Percentiles rank a stretch among this genome's conserved stretches.
Evolutionary conservation across 1,140 invertebrate species (phyloP).

Genomic region (Hylaeus volcanicus): DNA sequence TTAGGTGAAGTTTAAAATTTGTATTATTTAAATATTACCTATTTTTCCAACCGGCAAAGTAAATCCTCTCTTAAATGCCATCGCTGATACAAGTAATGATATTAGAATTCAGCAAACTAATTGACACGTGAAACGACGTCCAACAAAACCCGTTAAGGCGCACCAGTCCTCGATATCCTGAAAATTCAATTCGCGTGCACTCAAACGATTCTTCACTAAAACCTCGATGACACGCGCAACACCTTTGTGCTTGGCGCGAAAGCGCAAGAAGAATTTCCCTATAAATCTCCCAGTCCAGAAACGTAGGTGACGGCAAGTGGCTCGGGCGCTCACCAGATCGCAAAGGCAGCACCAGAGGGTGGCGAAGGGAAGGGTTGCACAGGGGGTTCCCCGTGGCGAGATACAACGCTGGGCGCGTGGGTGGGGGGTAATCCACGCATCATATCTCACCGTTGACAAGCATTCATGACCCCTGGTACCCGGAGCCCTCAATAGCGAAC

Average conservation of each 20-base stretch:
- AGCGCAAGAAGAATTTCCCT: constrained; percentile 42
- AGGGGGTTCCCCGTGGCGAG: constrained; percentile 56
- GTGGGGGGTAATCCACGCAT: constrained; percentile 68
- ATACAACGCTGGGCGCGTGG: constrained; percentile 28
- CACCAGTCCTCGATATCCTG: neutral
- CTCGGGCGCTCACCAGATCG: constrained; percentile 29
- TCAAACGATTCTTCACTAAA: too few species aligned
- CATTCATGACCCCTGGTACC: constrained; percentile 70
- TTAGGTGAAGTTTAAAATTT: too few species aligned
- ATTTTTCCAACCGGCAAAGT: too few species aligned
- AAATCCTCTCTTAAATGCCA: too few species aligned
- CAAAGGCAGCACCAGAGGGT: constrained; percentile 23
- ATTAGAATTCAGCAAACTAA: too few species aligned
- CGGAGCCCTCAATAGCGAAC: constrained; percentile 69
- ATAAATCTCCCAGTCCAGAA: constrained; percentile 35
- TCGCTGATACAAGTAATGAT: too few species aligned
- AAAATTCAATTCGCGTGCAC: neutral
- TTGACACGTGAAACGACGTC: too few species aligned
- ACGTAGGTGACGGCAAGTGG: constrained; percentile 42
- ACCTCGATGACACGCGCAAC: neutral
- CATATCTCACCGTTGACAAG: constrained; percentile 75
- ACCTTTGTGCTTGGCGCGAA: constrained; percentile 18
- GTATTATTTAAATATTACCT: too few species aligned
- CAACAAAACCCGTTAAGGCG: too few species aligned
- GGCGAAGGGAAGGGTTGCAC: constrained; percentile 52